A percentile compares a stretch with the other conserved stretches of the same genome.
Conservation (phyloP, 1,140 invertebrate species). For the Drosophila orena region DNA sequence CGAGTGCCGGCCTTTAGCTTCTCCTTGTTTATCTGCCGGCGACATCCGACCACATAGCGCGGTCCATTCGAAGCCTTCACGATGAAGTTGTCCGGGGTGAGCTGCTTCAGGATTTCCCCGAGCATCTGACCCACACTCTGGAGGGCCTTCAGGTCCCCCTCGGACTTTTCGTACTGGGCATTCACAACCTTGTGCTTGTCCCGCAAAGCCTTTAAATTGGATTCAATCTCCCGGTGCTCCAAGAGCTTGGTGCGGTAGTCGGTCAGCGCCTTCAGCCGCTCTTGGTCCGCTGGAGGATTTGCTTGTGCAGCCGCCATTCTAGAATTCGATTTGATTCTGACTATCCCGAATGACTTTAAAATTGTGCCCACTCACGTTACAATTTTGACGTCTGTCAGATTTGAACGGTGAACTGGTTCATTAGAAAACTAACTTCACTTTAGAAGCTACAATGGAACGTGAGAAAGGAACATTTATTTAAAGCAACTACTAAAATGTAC, state of each 20-base stretch:
- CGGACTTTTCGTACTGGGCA: slow-evolving; percentile 99
- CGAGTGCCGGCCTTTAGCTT: slow-evolving; percentile 62
- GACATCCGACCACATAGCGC: slow-evolving; percentile 67
- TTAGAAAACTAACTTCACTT: background rate
- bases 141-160: slow-evolving; percentile 99
- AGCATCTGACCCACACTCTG: slow-evolving; percentile 99
- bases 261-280: slow-evolving; percentile 92
- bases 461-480: background rate
- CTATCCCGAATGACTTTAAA: background rate
- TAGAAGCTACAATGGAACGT: background rate
- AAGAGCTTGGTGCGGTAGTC: slow-evolving; percentile 97
- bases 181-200: slow-evolving; percentile 97
- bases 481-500: too few relatives aligned
- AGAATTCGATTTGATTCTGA: background rate
- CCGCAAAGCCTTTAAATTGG: slow-evolving; percentile 96
- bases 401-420: background rate
- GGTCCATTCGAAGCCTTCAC: slow-evolving; percentile 67
- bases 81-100: slow-evolving; percentile 97
- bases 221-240: slow-evolving; percentile 97
- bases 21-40: slow-evolving; percentile 59
- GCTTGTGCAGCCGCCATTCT: slow-evolving; percentile 11
- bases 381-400: slow-evolving; percentile 14
- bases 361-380: slow-evolving; percentile 14
- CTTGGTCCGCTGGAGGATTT: slow-evolving; percentile 13
- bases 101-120: slow-evolving; percentile 98